Evolutionary conservation across 2,888 invertebrate genomes (phyloP).

Genomic region (Mellilla xanthometata): DNA sequence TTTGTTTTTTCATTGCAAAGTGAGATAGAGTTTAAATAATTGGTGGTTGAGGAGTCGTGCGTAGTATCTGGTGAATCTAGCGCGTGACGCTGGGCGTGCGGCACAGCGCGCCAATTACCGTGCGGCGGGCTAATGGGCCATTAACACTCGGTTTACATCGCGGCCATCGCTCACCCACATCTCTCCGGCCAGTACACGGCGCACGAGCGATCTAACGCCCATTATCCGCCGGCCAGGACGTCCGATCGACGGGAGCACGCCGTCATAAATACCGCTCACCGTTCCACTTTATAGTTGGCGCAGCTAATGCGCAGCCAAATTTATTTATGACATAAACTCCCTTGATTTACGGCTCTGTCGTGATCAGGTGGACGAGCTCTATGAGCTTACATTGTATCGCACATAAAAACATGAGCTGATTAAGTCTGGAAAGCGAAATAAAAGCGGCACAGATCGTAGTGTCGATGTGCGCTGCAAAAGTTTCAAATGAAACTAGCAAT

Average conservation of each 20-base stretch:
- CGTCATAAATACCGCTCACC: conserved; percentile 43
- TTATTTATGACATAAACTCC: conserved; percentile 42
- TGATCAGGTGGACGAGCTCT: conserved; percentile 32
- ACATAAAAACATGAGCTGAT: conserved; percentile 14
- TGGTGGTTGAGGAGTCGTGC: conserved; percentile 57
- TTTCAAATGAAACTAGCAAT: conserved; percentile 53
- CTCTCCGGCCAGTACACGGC: conserved; percentile 26
- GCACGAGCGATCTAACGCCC: conserved; percentile 26
- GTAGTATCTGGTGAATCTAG: conserved; percentile 59
- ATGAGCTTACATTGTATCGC: conserved; percentile 15
- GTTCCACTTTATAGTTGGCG: conserved; percentile 43
- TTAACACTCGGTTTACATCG: conserved; percentile 72
- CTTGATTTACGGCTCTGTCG: conserved; percentile 40
- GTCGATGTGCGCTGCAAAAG: conserved; percentile 40
- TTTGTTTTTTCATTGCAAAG: too few relatives aligned
- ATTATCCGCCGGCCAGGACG: conserved; percentile 23
- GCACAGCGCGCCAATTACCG: conserved; percentile 63
- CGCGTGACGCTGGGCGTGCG: conserved; percentile 41
- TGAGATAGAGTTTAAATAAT: too few relatives aligned
- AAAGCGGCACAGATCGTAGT: conserved; percentile 26
- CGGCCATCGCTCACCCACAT: conserved; percentile 61
- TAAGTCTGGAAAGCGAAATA: conserved; percentile 17
- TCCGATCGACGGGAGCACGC: conserved; percentile 14
- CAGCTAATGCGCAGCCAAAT: conserved; percentile 46
- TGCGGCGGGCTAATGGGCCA: conserved; percentile 68